Evolutionary conservation across 64 coral and sea anemone species (phyloP).

Genomic region (Hydrozoanthus tunicans): DNA sequence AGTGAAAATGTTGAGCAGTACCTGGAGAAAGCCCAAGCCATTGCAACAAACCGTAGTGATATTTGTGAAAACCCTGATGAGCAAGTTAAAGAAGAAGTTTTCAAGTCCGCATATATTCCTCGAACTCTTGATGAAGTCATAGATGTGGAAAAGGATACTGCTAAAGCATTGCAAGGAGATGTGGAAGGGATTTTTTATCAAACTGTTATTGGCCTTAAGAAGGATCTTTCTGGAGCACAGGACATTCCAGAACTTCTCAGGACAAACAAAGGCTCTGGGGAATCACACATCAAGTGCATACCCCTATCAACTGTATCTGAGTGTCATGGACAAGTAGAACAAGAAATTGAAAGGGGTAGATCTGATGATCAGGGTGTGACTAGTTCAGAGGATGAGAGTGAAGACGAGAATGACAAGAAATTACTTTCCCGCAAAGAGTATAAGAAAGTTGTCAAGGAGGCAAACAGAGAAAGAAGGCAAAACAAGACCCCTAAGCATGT

Average conservation of each 20-base stretch:
- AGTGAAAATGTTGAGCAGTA: slow-evolving; percentile 89
- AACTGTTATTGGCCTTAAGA: slow-evolving; percentile 64
- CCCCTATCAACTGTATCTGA: neutral
- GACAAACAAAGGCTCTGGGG: neutral
- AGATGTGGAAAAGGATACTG: slow-evolving; percentile 62
- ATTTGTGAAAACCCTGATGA: slow-evolving; percentile 55
- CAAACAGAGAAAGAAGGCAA: slow-evolving; percentile 56
- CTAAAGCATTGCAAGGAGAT: slow-evolving; percentile 53
- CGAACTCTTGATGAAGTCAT: slow-evolving; percentile 65
- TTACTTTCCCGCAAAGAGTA: slow-evolving; percentile 49
- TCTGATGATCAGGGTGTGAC: neutral
- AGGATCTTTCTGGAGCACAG: slow-evolving; percentile 65
- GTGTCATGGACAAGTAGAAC: neutral
- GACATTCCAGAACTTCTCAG: slow-evolving; percentile 31
- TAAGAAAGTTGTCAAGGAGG: slow-evolving; percentile 64
- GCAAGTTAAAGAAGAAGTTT: slow-evolving; percentile 87
- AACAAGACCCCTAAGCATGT: slow-evolving; percentile 69
- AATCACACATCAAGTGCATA: neutral
- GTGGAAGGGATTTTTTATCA: slow-evolving; percentile 61
- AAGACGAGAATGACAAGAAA: neutral
- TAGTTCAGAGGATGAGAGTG: slow-evolving; percentile 21
- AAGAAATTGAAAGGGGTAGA: neutral
- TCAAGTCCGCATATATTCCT: slow-evolving; percentile 69
- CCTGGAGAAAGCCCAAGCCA: slow-evolving; percentile 85
- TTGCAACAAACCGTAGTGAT: slow-evolving; percentile 67